phyloP scores from a whole-genome alignment of 2,113 vertebrate genomes.

The Archocentrus centrarchus region DNA sequence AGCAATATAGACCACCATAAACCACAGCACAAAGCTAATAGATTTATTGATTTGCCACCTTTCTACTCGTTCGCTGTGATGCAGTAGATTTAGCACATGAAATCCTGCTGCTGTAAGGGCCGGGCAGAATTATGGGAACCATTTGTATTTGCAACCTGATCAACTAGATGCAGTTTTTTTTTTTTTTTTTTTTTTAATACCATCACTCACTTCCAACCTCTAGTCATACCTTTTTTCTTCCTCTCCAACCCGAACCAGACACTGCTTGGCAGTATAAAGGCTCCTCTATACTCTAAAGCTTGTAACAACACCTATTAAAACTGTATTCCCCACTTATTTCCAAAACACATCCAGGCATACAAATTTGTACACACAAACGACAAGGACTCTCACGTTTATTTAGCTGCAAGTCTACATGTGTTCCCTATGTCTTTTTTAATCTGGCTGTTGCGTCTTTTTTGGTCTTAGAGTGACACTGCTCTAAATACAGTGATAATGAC shows the following conservation, averaged over 20 bases:
- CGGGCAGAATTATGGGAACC: constrained; percentile 48
- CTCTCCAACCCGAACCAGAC: not conserved
- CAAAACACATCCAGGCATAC: not conserved
- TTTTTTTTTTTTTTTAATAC: constrained; percentile 3
- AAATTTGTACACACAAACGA: not conserved
- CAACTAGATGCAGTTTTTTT: constrained; percentile 14
- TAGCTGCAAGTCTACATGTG: not conserved
- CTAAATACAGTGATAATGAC: constrained; percentile 67
- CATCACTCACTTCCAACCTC: constrained; percentile 29
- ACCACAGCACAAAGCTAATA: constrained; percentile 60
- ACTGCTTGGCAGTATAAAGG: constrained; percentile 52
- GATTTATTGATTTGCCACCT: constrained; percentile 73
- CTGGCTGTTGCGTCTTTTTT: constrained; percentile 33
- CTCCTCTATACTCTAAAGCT: constrained; percentile 47
- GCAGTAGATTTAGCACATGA: constrained; percentile 47
- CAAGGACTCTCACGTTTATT: not conserved
- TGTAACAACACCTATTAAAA: constrained; percentile 32
- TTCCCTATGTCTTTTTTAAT: constrained; percentile 24
- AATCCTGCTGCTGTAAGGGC: constrained; percentile 36
- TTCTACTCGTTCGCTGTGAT: constrained; percentile 48
- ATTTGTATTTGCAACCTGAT: constrained; percentile 61
- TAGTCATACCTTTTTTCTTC: constrained; percentile 29
- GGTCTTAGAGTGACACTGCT: constrained; percentile 49
- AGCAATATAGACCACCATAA: constrained; percentile 61
- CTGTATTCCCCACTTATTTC: constrained; percentile 15